Evolutionary conservation across 1,140 invertebrate species (phyloP), one percentile per base, ranked within the genome.

Genomic region (Amphibalanus amphitrite): DNA sequence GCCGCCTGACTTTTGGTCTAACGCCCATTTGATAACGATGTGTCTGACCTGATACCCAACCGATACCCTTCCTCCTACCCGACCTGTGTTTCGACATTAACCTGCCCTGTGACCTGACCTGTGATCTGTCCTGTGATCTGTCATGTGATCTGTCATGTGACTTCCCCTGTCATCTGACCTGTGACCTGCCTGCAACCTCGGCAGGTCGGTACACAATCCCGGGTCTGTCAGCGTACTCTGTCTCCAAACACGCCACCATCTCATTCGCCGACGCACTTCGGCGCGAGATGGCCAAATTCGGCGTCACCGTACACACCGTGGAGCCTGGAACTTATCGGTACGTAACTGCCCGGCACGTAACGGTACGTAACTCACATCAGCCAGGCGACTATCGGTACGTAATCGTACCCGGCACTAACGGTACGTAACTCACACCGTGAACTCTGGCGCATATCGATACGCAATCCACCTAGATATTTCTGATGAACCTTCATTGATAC

Each of bases 231-330:
- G 81, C 80, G 8, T 85, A 85, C 75, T 80, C 79, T 59, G 81
- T 84, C 78, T 82, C 82, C 6, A 85, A 85, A 77, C 80, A 81
- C 76, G 83, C 82, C 0, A 76, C 82, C 15, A 79, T 84, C 29
- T 82, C 83, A 26, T 84, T 82, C 73, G 80, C 81, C 29, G 83
- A 85, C 75, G 84, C 80, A 25, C 77, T 85, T 3, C 72, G 84
- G 59, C 77, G 82, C 64, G 84, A 85, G 76, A 82, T 85, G 82
- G 79, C 79, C 72, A 84, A 84, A 73, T 85, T 82, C 82, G 80
- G 77, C 17, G 80, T 85, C 29, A 75, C 78, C 70, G 83, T 84
- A 4, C 78, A 82, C 26, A 78, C 80, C 0, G 81, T 85, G 47
- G 82, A 85, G 75, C 84, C 84, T 73, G 75, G 82, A 74, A 75